Percentiles rank a stretch among this genome's conserved stretches.
Evolutionary conservation across 2,888 invertebrate genomes (phyloP).

Genomic region (Patella depressa): DNA sequence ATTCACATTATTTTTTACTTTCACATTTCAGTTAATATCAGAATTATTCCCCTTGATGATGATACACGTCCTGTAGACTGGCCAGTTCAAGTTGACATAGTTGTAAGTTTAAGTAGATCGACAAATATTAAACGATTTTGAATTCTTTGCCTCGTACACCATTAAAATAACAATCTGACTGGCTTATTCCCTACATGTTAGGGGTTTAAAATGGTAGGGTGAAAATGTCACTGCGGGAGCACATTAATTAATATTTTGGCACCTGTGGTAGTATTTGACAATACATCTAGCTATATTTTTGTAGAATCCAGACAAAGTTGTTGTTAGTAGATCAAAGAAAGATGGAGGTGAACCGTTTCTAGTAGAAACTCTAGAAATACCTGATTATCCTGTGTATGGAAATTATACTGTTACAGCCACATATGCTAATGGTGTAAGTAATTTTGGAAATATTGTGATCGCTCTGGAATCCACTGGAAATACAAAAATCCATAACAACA

Average conservation of each 20-base stretch:
- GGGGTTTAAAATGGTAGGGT: no score
- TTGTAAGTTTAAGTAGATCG: conserved; percentile 35
- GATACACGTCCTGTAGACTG: conserved; percentile 38
- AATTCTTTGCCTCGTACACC: no score
- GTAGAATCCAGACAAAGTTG: conserved; percentile 43
- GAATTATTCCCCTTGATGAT: conserved; percentile 47
- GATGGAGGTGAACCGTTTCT: conserved; percentile 33
- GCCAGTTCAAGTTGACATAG: conserved; percentile 44
- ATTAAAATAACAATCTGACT: background rate
- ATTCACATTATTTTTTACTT: no score
- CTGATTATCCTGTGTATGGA: conserved; percentile 44
- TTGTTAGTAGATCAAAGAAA: conserved; percentile 34
- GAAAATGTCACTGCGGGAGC: no score
- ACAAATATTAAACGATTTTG: background rate
- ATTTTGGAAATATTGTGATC: background rate
- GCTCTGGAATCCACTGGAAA: no score
- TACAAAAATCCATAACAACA: no score
- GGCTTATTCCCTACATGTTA: background rate
- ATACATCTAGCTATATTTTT: background rate
- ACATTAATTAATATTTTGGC: no score
- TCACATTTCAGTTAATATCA: conserved; percentile 41
- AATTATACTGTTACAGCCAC: conserved; percentile 48
- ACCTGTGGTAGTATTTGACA: no score
- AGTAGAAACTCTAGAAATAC: conserved; percentile 40
- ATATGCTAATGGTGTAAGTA: conserved; percentile 43